phyloP scores from a whole-genome alignment of 2,888 invertebrate genomes.

The Heliconius ismenius region DNA sequence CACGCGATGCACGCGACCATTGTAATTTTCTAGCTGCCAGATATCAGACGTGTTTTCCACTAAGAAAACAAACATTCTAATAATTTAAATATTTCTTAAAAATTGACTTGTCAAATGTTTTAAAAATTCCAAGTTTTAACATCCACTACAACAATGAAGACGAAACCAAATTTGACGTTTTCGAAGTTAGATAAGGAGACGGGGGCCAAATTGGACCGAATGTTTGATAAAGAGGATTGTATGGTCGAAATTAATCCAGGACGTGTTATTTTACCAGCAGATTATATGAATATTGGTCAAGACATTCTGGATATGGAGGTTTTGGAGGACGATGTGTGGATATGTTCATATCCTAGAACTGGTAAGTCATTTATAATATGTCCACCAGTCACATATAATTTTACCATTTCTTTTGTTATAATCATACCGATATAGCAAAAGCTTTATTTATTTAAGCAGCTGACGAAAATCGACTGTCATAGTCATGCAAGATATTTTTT shows the following conservation, averaged over 20 bases:
- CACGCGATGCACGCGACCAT: constrained; percentile 62
- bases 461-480: not conserved
- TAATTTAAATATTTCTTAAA: not conserved
- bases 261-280: constrained; percentile 85
- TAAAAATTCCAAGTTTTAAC: too few relatives aligned
- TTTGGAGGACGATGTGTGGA: constrained; percentile 89
- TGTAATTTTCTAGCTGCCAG: constrained; percentile 54
- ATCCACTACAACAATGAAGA: constrained; percentile 60
- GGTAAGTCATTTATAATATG: too few relatives aligned
- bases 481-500: not conserved
- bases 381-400: too few relatives aligned
- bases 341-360: constrained; percentile 93
- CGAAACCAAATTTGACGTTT: constrained; percentile 73
- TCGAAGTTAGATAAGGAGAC: constrained; percentile 83
- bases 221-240: constrained; percentile 86
- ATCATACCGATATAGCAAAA: too few relatives aligned
- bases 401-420: too few relatives aligned
- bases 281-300: constrained; percentile 85
- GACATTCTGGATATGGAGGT: constrained; percentile 87
- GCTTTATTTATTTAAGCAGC: too few relatives aligned
- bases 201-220: constrained; percentile 83
- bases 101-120: too few relatives aligned
- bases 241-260: constrained; percentile 89
- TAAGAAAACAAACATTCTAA: constrained; percentile 18
- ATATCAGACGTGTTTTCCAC: constrained; percentile 46